Percentiles rank a stretch among this genome's conserved stretches.
Evolutionary conservation across 2,113 vertebrate genomes (phyloP).

Genomic region (Platichthys flesus): DNA sequence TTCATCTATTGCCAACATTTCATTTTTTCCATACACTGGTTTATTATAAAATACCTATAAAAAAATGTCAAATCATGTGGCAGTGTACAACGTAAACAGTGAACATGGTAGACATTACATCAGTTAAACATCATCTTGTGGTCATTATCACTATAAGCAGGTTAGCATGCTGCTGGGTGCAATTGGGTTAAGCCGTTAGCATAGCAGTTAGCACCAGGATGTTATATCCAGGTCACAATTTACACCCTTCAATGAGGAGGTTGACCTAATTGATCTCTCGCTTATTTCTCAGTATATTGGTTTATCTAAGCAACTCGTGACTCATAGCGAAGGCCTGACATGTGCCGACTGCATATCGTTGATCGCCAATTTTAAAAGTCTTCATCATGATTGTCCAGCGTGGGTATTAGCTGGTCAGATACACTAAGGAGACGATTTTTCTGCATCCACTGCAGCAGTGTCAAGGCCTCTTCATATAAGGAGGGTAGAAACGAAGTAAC

Average conservation of each 20-base stretch:
- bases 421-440: conserved; percentile 1
- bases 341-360: not conserved
- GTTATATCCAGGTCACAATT: not conserved
- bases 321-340: conserved; percentile 13
- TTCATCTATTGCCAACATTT: not conserved
- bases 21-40: not conserved
- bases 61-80: not conserved
- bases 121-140: not conserved
- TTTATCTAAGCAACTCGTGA: not conserved
- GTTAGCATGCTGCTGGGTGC: not conserved
- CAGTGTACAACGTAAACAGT: not conserved
- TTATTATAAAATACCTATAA: not conserved
- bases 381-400: too few species aligned
- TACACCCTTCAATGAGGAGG: not conserved
- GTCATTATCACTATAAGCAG: not conserved
- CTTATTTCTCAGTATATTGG: not conserved
- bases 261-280: not conserved
- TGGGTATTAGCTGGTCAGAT: not conserved
- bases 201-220: not conserved
- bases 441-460: not conserved
- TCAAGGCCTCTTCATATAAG: not conserved
- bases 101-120: not conserved
- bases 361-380: not conserved
- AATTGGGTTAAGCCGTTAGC: too few species aligned
- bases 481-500: conserved; percentile 1